These are phyloP conservation scores for Prinia subflava DNA, from an alignment of 2,113 vertebrate genomes.

Conservation along the genomic window DNA sequence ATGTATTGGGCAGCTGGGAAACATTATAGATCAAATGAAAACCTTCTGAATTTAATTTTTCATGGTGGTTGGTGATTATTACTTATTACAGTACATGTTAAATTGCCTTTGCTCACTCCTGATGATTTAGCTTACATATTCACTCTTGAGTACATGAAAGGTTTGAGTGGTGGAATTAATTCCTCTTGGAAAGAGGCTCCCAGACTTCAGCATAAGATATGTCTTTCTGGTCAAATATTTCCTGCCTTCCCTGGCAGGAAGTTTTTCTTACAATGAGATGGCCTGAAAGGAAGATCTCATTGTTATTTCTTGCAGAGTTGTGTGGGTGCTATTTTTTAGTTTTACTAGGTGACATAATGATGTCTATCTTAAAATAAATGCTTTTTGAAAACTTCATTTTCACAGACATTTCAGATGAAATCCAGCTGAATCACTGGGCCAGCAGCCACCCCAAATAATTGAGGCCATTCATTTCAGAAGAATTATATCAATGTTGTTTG, in stretches of 20 bases:
- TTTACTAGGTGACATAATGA: slow-evolving; percentile 35
- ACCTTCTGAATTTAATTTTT: slow-evolving; percentile 21
- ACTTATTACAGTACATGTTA: slow-evolving; percentile 18
- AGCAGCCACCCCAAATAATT: neutral
- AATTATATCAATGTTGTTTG: slow-evolving; percentile 22
- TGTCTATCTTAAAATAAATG: slow-evolving; percentile 49
- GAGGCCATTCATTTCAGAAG: slow-evolving; percentile 7
- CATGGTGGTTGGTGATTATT: slow-evolving; percentile 28
- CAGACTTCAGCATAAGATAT: neutral
- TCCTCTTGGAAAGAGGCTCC: neutral
- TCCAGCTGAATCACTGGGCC: slow-evolving; percentile 39
- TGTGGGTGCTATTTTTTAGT: slow-evolving; percentile 35
- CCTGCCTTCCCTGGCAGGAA: slow-evolving; percentile 25
- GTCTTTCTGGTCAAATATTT: slow-evolving; percentile 34
- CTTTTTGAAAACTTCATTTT: slow-evolving; percentile 33
- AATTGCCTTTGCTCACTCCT: slow-evolving; percentile 32
- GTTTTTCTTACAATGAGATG: neutral
- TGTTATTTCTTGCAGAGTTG: slow-evolving; percentile 27
- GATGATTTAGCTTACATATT: slow-evolving; percentile 14
- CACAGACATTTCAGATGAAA: slow-evolving; percentile 16
- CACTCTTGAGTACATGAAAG: neutral
- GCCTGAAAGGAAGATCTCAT: neutral
- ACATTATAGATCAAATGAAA: slow-evolving; percentile 20
- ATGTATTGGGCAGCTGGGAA: neutral
- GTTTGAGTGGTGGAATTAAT: neutral